These are phyloP conservation scores for Podabrus alpinus DNA, from an alignment of 2,888 invertebrate genomes.

Conservation along the genomic window DNA sequence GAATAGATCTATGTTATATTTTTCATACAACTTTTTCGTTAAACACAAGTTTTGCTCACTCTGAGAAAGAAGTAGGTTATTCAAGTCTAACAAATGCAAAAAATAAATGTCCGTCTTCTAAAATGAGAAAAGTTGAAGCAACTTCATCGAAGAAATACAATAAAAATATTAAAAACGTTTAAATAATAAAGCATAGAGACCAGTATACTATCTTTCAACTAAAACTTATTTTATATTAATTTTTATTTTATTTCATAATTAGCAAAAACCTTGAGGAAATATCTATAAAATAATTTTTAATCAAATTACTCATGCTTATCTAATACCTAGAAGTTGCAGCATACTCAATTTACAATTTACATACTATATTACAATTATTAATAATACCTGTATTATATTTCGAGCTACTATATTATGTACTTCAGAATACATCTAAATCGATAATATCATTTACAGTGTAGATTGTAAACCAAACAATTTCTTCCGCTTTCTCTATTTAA, in stretches of 20 bases:
- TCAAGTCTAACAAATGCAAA: neutral
- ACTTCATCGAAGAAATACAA: neutral
- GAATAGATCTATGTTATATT: conserved; percentile 25
- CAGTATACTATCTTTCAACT: too few species aligned
- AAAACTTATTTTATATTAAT: too few species aligned
- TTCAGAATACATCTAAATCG: neutral
- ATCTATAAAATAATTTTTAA: neutral
- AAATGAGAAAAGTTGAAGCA: neutral
- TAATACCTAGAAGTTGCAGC: neutral
- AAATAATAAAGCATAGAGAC: neutral
- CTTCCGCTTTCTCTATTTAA: neutral
- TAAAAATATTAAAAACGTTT: neutral
- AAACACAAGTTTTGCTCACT: neutral
- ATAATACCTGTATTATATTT: neutral
- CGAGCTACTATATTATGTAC: neutral
- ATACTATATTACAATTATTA: neutral
- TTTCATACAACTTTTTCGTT: conserved; percentile 11
- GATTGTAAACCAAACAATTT: neutral
- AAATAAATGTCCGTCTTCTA: neutral
- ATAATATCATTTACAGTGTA: neutral
- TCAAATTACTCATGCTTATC: neutral
- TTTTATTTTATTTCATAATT: neutral
- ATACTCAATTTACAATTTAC: neutral
- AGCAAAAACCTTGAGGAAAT: neutral
- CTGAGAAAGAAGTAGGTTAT: neutral